phyloP scores from a whole-genome alignment of 2,113 vertebrate species.

The Percina caprodes region DNA sequence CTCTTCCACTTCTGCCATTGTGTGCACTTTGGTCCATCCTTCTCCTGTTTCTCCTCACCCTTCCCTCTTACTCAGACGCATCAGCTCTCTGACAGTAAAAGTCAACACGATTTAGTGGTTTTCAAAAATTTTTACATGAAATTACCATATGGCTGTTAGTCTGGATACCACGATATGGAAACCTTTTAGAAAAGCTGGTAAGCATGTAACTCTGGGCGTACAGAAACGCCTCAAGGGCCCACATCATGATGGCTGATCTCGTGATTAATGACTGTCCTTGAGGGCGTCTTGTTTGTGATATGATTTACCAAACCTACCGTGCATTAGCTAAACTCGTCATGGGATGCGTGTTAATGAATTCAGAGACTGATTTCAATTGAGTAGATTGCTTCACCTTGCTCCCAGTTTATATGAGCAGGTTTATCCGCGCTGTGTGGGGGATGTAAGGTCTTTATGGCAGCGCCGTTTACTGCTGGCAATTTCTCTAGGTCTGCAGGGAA shows the following conservation, averaged over 20 bases:
- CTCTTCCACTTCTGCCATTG: conserved; percentile 1
- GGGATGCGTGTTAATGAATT: conserved; percentile 68
- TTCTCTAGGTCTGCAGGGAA: conserved; percentile 23
- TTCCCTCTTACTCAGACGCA: conserved; percentile 15
- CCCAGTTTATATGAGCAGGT: conserved; percentile 45
- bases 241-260: conserved; percentile 55
- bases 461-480: conserved; percentile 38
- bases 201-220: conserved; percentile 22
- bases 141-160: conserved; percentile 26
- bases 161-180: conserved; percentile 26
- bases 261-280: conserved; percentile 76
- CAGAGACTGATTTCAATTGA: conserved; percentile 51
- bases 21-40: background rate
- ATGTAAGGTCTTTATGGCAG: conserved; percentile 50
- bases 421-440: conserved; percentile 49
- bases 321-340: conserved; percentile 38
- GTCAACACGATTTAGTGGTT: conserved; percentile 18
- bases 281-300: conserved; percentile 71
- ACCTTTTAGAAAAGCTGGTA: conserved; percentile 6
- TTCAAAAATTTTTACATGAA: conserved; percentile 36
- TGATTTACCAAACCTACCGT: conserved; percentile 62
- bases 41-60: background rate
- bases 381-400: conserved; percentile 62
- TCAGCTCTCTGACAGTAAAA: conserved; percentile 23
- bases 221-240: conserved; percentile 63